Base-by-base conservation (phyloP, 1,140 invertebrate genomes). In the Atta colombica region DNA sequence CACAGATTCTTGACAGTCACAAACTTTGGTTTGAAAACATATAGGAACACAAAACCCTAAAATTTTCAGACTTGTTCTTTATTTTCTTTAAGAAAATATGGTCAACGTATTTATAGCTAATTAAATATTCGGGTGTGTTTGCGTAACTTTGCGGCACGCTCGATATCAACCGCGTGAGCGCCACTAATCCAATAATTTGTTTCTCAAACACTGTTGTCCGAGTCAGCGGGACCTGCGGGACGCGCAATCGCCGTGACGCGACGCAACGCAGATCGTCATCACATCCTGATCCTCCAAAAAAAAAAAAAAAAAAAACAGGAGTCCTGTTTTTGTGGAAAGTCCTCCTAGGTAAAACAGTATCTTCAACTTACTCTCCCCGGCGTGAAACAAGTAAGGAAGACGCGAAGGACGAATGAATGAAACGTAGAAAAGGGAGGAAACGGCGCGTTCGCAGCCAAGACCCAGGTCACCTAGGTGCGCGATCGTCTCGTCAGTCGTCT, bases 241-340 rank as follows among this genome's bases (percentile, higher is more conserved):
- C 35, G 77, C 65, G 77, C 77, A 80, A 80, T 80, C 45, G 45
- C 77, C 18, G 45, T 81, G 77, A 69, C 63, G 63, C 63, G 63
- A n/a, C 8, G 28, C 63, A 35, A 51, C 60, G n/a, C 25, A n/a
- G 25, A 60, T n/a, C 58, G 55, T 77, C 65, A 80, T 69, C 18
- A 5, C 16, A 25, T 16, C 45, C 45, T 10, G 12, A 10, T 45
- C 8, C 39, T 45, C 16, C 25, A 51, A 14, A 51, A 51, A 51
- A 51, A 51, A 7, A 51, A 7, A 65, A 77, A 61, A 25, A 55
- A 18, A 53, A 65, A 78, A 61, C 2, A 45, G 14, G 3, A 69
- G 2, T 25, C 25, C 25, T 25, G 0, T 25, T 25, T 25, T 25
- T 25, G 25, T 28, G 63, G 28, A 28, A 31, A 55, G n/a, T 21